Percentiles rank a stretch among this genome's conserved stretches.
Conservation (phyloP, 2,113 vertebrate species). For the Anthoscopus minutus region DNA sequence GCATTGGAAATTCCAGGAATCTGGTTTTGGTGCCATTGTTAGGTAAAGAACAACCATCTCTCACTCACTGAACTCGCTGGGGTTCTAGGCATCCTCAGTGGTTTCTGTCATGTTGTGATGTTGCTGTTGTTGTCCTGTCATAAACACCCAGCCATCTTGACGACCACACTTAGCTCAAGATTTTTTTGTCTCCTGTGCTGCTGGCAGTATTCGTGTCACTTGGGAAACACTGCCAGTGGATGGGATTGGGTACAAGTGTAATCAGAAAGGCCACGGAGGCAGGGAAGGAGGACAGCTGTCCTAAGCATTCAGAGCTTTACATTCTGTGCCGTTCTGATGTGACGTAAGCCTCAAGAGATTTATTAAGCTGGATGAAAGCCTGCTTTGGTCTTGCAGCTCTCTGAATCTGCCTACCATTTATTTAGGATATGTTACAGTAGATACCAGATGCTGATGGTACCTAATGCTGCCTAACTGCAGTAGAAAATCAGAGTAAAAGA, state of each 20-base stretch:
- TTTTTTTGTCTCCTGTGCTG: background rate
- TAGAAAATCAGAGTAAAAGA: background rate
- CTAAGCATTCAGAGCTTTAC: conserved; percentile 35
- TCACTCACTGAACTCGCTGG: background rate
- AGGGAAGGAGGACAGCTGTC: conserved; percentile 47
- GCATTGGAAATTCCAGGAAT: background rate
- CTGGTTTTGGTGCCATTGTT: background rate
- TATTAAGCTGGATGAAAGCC: conserved; percentile 21
- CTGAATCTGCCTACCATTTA: background rate
- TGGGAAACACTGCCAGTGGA: conserved; percentile 39
- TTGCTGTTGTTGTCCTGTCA: background rate
- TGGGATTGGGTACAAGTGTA: conserved; percentile 6
- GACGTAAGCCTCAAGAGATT: background rate
- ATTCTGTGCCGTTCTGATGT: conserved; percentile 26
- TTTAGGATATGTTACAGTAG: background rate
- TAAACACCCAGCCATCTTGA: conserved; percentile 36
- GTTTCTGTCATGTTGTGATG: background rate
- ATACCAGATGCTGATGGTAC: background rate
- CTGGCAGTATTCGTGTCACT: conserved; percentile 34
- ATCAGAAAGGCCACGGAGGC: background rate
- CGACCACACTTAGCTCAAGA: background rate
- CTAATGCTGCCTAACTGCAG: background rate
- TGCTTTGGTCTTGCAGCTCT: background rate
- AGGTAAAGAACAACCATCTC: accelerated
- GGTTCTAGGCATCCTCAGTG: background rate